Base-by-base conservation (phyloP, 2,888 invertebrate species). In the Oscheius sp. region DNA sequence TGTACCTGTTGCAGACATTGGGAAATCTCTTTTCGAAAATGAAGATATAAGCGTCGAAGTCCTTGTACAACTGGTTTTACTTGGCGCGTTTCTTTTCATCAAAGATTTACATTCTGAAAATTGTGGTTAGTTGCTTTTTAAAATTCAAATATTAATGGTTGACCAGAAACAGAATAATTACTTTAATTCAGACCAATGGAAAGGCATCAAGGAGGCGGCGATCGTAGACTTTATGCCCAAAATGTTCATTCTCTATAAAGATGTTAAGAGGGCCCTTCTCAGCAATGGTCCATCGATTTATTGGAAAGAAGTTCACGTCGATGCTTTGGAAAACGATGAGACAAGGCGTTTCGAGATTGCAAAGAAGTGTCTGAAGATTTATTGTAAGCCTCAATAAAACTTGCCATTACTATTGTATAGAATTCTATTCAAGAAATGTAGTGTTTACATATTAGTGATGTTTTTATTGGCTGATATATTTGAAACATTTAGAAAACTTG, bases 191-290 rank as follows among this genome's bases (percentile, higher is more conserved):
- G 70, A 66, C 45, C 32, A 44, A 30, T 71, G 70, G 71, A 66
- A 66, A 59, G 71, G 44, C 66, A 71, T 70, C 51, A 71, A 71
- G 26, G 45, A 69, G 41, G 66, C 41, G 50, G 71, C 71, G 4
- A 71, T 71, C 41, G 71, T 71, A 45, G 71, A 71, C 59, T 71
- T 71, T 32, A 57, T 67, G 66, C 71, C 71, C 38, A 61, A 30
- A 66, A 41, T 33, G 20, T 66, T 49, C 54, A 45, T 22, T 71
- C 26, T 44, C 20, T 71, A 56, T 69, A 56, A 44, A 20, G 50
- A 71, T 71, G 56, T 71, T 32, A 71, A 71, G 57, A 70, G 56
- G 68, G 68, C 56, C 8, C 14, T 36, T 14, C 14, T 36, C 36
- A 36, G 14, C 36, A 36, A 36, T 14, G 36, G 14, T 36, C 14